phyloP scores from a whole-genome alignment of 35 echinoderm and acorn worm genomes.

The Acanthaster planci region DNA sequence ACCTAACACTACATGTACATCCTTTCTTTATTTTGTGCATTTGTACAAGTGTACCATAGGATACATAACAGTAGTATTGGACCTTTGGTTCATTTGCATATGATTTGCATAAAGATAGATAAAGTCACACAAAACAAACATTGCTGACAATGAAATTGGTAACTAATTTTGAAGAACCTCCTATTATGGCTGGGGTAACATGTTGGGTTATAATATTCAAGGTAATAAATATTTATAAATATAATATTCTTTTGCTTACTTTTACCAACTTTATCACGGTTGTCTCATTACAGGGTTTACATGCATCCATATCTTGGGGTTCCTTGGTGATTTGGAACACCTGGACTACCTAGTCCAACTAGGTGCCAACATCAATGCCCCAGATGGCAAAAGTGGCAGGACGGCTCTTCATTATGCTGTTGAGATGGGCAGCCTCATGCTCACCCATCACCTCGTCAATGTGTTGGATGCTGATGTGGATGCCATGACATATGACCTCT shows the following conservation, averaged over 20 bases:
- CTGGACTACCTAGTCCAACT: conserved; percentile 54
- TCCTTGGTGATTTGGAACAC: conserved; percentile 26
- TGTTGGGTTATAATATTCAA: not conserved
- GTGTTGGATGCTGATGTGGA: conserved; percentile 66
- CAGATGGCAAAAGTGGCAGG: conserved; percentile 90
- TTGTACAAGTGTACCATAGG: no score
- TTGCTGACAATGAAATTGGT: no score
- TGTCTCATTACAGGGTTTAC: conserved; percentile 66
- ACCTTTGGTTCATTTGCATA: no score
- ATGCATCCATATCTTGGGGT: conserved; percentile 80
- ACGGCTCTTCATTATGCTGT: conserved; percentile 84
- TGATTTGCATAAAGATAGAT: no score
- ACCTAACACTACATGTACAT: no score
- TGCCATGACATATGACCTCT: conserved; percentile 79
- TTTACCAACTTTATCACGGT: not conserved
- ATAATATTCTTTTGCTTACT: not conserved
- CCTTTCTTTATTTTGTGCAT: no score
- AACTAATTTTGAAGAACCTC: not conserved
- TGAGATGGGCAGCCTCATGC: conserved; percentile 56
- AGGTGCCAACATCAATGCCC: conserved; percentile 75
- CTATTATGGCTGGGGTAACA: not conserved
- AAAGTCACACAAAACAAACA: no score
- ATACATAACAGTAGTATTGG: no score
- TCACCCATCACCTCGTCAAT: conserved; percentile 56
- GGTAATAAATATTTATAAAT: not conserved